Evolutionary conservation across 2,113 vertebrate species (phyloP), one percentile per base, ranked within the genome.

Genomic region (Percopsis transmontana): DNA sequence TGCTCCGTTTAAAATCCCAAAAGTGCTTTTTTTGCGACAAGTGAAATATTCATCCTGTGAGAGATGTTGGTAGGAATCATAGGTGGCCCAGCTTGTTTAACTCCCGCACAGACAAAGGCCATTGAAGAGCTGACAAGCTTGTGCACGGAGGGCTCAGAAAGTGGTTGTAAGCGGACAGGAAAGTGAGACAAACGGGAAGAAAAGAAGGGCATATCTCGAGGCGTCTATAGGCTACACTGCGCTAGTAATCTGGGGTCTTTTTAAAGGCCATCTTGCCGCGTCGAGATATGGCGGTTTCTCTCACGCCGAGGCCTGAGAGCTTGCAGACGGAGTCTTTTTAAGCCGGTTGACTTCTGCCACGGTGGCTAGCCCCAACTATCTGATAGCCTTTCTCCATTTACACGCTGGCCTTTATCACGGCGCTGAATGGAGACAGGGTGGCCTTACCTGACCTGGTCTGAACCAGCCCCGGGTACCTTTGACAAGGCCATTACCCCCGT

Each of bases 311-410:
- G 56, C 57, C 20, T 11, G 52, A 70, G 69, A 60, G 48, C 45
- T 18, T 21, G 9, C 56, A 79, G 71, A 81, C 70, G 64, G 45
- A 68, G 78, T 77, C 76, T 87, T 91, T 81, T 88, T 44, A 76
- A 58, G 52, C 5, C 44, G 58, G 68, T 81, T 69, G 67, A 78
- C 77, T 88, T 68, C 82, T 70, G 77, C 85, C 83, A 85, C 79
- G 89, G 76, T 86, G 85, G 77, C 81, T 85, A 84, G 70, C 52
- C 79, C 61, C 81, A 40, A 77, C 68, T 74, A 91, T 91, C 90
- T 90, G 91, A 92, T 91, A 88, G 84, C 90, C 89, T 89, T 87
- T 85, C 88, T 89, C 90, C 88, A 81, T 90, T 91, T 90, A 87
- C 90, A 88, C 71, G 68, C 40, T 47, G 76, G 80, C 81, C 85